Evolutionary conservation across 2,888 invertebrate species (phyloP), one percentile per base, ranked within the genome.

Genomic region (Dromius quadrimaculatus): DNA sequence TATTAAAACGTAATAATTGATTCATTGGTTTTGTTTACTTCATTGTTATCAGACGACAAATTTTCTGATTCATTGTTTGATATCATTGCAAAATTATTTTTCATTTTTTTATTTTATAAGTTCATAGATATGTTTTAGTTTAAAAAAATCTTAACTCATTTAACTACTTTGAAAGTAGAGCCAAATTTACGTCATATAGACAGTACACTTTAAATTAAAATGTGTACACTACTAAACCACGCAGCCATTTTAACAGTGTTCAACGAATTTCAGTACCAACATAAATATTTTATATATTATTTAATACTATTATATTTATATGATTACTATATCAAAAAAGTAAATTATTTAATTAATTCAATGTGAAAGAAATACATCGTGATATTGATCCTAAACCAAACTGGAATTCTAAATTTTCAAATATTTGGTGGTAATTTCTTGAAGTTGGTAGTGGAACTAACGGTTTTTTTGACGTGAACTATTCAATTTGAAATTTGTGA

Each of bases 191-290:
- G 61, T 62, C 61, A 66, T 38, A 57, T 57, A 66, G 41, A 66
- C 41, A 70, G 17, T 70, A 70, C 70, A 70, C 70, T 62, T 70
- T 50, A 62, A 70, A 70, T 47, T 62, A 70, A 70, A 70, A 70
- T 62, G 70, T 61, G 28, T 70, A 70, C 70, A 70, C 70, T 70
- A 70, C 50, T 62, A 70, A 70, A 70, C 61, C 36, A 45, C 17
- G 70, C 28, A 50, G 62, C 70, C 70, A 70, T 70, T 70, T 61
- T 70, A 64, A 22, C 59, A 36, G 59, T 59, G 13, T 22, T 13
- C 17, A 32, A 17, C 17, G 4, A 43, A 11, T n/a, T 6, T 9
- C 20, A 43, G 1, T 43, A 43, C 43, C 19, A 19, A 15, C 43
- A 43, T 43, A 43, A 43, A 43, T n/a, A n/a, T n/a, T n/a, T n/a